phyloP scores from a whole-genome alignment of 2,113 vertebrate genomes.

The Mastomys coucha region DNA sequence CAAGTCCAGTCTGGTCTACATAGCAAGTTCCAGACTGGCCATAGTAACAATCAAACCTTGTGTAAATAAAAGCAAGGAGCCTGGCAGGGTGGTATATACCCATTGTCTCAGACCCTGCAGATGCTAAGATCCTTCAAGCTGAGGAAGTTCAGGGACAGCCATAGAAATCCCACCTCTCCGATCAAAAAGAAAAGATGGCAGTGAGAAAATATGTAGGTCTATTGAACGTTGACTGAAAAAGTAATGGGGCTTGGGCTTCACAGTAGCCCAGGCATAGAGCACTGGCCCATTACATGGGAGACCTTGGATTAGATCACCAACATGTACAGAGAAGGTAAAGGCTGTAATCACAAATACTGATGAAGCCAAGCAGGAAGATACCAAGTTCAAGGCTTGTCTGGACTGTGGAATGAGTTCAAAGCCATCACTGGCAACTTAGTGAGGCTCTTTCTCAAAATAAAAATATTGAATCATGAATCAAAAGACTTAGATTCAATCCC shows the following conservation, averaged over 20 bases:
- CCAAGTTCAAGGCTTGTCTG: background rate
- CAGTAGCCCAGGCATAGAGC: background rate
- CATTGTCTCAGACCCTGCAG: background rate
- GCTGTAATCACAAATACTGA: background rate
- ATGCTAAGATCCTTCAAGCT: background rate
- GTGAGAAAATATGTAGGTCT: background rate
- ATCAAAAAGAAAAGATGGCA: background rate
- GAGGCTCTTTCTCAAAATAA: background rate
- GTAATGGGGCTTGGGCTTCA: background rate
- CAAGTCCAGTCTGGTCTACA: background rate
- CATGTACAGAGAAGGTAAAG: background rate
- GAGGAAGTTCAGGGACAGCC: background rate
- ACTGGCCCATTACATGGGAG: background rate
- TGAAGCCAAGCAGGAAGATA: background rate
- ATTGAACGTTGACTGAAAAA: background rate
- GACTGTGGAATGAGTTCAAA: background rate
- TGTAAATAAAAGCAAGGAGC: background rate
- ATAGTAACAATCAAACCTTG: background rate
- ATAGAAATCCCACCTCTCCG: background rate
- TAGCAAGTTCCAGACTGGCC: background rate
- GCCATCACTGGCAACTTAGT: background rate
- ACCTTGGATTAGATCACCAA: background rate
- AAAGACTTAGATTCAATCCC: background rate
- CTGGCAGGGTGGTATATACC: background rate
- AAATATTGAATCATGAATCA: background rate